Evolutionary conservation across 2,888 invertebrate species (phyloP), one percentile per base, ranked within the genome.

Genomic region (Metacarcinus magister): DNA sequence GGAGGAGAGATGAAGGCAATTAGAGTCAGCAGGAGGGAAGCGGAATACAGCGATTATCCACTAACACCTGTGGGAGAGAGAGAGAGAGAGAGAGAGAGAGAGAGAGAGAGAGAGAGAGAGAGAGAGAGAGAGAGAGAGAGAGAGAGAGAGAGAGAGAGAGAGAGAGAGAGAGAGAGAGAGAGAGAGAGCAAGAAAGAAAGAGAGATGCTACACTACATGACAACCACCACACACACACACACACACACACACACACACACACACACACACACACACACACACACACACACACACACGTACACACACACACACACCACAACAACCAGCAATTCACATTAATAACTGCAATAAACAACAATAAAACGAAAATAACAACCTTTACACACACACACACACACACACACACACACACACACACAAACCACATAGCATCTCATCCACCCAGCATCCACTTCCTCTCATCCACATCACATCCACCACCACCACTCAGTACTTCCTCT

Each of bases 21-120:
- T 75, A 48, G 13, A 89, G 90, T 23, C n/a, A 13, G 28, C n/a
- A 8, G 91, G 91, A 87, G 87, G 60, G 28, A 67, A 91, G 48
- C 87, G 54, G 39, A 19, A n/a, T 93, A 44, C 87, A 87, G 48
- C 19, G 43, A 94, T 67, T 48, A 87, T 67, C 89, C 39, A 90
- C 19, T 87, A 67, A 23, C 67, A 67, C 67, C 23, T 67, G 43
- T 92, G 95, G 48, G 96, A 60, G 96, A 87, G 89, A 46, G 82
- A 39, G 94, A 94, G 60, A 96, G 54, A 93, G 96, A 67, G 67
- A 67, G 67, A 67, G 67, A 67, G 67, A 67, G 67, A 67, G 67
- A 92, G 94, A 95, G 46, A 96, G 97, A 28, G 95, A 97, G 43
- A 96, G 97, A 23, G 92, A 95, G 93, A 96, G 54, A 96, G 23